These are phyloP conservation scores for pig (Sus scrofa) DNA, from an alignment of 2,113 vertebrate species.

Conservation along the genomic window DNA sequence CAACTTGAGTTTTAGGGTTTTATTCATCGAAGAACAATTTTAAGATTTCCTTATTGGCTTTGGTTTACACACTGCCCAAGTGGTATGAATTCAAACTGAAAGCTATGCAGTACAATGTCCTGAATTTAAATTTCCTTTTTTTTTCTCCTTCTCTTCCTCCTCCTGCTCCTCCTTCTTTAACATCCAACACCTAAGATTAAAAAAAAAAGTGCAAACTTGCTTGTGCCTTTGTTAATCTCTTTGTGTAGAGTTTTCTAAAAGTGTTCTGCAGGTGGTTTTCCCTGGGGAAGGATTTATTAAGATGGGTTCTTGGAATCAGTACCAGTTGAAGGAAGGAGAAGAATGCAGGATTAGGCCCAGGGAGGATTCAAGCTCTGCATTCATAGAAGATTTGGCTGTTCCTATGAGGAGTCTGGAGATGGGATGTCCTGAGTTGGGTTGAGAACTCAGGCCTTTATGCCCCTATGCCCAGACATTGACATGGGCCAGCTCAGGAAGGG, in stretches of 20 bases:
- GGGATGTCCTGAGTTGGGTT: background rate
- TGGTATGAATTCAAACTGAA: background rate
- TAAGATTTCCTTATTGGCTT: background rate
- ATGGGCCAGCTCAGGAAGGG: background rate
- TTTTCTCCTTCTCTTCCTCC: accelerated
- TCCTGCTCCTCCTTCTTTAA: background rate
- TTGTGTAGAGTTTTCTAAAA: background rate
- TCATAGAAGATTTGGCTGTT: background rate
- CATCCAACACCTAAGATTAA: background rate
- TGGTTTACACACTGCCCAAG: background rate
- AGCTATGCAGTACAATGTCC: background rate
- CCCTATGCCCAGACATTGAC: accelerated
- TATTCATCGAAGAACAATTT: background rate
- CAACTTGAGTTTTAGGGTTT: background rate
- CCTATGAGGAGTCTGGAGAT: background rate
- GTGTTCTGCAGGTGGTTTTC: background rate
- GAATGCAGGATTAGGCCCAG: background rate
- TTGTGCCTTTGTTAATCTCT: background rate
- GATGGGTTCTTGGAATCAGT: background rate
- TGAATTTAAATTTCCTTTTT: background rate
- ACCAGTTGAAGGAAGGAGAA: background rate
- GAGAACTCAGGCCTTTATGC: background rate
- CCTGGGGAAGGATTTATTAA: background rate
- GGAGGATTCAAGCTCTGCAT: background rate
- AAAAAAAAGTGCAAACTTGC: background rate